Conservation (phyloP, 2,113 vertebrate species). For the Empidonax alnorum region DNA sequence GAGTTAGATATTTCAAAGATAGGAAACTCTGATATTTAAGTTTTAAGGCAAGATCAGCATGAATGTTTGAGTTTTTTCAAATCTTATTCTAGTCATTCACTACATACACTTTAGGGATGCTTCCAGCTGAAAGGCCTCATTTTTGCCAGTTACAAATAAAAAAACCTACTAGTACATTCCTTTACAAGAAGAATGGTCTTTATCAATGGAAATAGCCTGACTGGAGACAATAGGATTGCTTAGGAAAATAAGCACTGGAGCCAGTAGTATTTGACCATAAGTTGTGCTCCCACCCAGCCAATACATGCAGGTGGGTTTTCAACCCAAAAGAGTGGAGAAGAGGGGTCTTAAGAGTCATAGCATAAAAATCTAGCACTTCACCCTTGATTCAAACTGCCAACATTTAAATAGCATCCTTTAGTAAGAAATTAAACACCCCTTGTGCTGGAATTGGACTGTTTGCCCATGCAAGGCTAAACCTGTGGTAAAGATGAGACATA, state of each 20-base stretch:
- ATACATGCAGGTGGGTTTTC: not conserved
- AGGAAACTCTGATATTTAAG: not conserved
- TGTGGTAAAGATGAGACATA: conserved; percentile 22
- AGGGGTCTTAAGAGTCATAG: not conserved
- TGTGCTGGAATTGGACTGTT: not conserved
- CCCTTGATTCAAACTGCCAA: not conserved
- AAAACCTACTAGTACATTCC: not conserved
- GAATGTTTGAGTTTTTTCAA: not conserved
- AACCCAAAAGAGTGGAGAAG: not conserved
- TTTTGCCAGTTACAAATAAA: not conserved
- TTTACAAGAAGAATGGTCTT: not conserved
- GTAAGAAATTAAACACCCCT: not conserved
- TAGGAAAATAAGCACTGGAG: not conserved
- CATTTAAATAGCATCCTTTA: not conserved
- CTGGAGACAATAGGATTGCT: not conserved
- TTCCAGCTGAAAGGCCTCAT: not conserved
- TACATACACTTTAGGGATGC: not conserved
- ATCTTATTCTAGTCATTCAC: not conserved
- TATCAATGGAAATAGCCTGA: not conserved
- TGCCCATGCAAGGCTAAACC: conserved; percentile 6
- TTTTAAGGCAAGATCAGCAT: not conserved
- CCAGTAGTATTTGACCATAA: not conserved
- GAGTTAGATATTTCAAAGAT: conserved; percentile 4
- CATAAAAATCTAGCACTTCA: not conserved
- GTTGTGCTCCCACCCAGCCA: not conserved